Conservation (phyloP, 92 coral and sea anemone species). For the Epizoanthus stellaris region DNA sequence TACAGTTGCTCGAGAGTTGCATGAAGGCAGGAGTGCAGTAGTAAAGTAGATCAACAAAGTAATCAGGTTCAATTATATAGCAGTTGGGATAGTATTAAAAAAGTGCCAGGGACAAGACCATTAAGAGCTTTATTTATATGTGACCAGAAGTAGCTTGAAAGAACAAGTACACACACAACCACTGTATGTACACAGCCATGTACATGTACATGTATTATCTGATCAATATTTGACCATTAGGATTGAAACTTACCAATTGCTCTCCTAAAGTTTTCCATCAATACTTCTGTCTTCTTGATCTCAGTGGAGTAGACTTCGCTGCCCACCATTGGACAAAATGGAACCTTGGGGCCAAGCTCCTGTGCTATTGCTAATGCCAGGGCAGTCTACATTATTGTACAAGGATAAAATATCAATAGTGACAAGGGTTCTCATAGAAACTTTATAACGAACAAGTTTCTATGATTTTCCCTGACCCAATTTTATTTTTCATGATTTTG, state of each 20-base stretch:
- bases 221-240: background rate
- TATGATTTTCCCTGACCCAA: no score
- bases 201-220: background rate
- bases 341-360: constrained; percentile 98
- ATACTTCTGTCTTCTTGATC: constrained; percentile 98
- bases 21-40: no score
- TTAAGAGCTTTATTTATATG: no score
- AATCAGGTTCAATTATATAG: no score
- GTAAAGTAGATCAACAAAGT: no score
- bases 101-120: no score
- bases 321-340: constrained; percentile 99
- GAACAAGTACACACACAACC: background rate
- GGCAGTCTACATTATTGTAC: constrained; percentile 75
- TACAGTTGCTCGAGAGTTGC: no score
- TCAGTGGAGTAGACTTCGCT: constrained; percentile 99
- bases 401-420: background rate
- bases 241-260: constrained; percentile 83
- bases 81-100: no score
- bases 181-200: background rate
- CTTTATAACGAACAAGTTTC: no score
- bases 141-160: no score
- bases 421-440: no score
- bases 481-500: no score
- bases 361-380: constrained; percentile 97
- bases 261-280: constrained; percentile 98